Evolutionary conservation across 2,888 invertebrate genomes (phyloP), one percentile per base, ranked within the genome.

Genomic region (Tinea semifulvella): DNA sequence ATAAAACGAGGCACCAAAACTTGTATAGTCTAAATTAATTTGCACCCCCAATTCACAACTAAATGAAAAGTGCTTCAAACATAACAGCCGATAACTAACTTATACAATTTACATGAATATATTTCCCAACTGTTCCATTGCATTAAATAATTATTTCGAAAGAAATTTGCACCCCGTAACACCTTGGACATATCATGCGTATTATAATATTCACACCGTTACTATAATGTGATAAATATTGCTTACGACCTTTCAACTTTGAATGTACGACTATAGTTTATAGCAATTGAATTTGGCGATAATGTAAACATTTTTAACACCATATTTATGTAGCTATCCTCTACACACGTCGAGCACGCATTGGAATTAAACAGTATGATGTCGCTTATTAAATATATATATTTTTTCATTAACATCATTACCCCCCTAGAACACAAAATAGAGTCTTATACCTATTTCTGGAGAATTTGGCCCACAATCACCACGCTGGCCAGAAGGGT

Each of bases 71-170:
- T 36, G 18, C 36, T 14, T 8, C 13, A 18, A 16, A 18, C 16
- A 36, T 36, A 36, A 36, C 8, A 18, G 10, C 2, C 6, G 14
- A 36, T 36, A 36, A 36, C 2, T 17, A 50, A 68, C 68, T 73
- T 70, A 73, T 68, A 55, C 62, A 75, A 72, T 53, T 40, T 22
- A 40, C 16, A 35, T 3, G 2, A 19, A 35, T 49, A 52, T 55
- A 59, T 72, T 67, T 65, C 73, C 61, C 66, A 70, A 69, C 65
- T 17, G 18, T 6, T 31, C 31, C 31, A 31, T 31, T 38, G 11
- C 4, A 3, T 22, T 17, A 19, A 11, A 38, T 17, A 5, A 40
- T 14, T 40, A 22, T 40, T 40, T 40, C 40, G 40, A 40, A 40
- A 40, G n/a, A 17, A 38, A 38, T 22, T 40, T 13, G 40, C 40